These are phyloP conservation scores for Neofelis nebulosa DNA, from an alignment of 2,113 vertebrate genomes.

Conservation along the genomic window DNA sequence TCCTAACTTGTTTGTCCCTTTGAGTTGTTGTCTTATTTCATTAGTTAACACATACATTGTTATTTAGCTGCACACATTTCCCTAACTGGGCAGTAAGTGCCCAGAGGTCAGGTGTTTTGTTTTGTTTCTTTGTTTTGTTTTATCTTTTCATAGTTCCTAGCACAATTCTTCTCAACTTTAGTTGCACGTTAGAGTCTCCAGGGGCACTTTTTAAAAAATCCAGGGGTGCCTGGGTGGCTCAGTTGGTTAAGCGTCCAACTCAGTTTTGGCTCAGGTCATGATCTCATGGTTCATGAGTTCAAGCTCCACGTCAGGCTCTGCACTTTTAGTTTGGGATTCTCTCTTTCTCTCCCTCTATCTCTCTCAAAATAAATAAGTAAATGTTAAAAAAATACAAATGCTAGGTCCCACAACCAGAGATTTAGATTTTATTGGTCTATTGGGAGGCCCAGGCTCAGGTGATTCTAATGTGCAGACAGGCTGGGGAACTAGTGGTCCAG, in stretches of 20 bases:
- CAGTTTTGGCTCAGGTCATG: too few relatives aligned
- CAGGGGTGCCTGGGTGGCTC: too few relatives aligned
- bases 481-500: neutral
- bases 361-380: too few relatives aligned
- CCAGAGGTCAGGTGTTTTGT: neutral
- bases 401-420: rapidly evolving
- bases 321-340: too few relatives aligned
- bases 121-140: neutral
- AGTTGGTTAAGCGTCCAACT: too few relatives aligned
- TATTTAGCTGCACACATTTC: neutral
- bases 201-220: neutral
- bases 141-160: neutral
- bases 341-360: too few relatives aligned
- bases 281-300: too few relatives aligned
- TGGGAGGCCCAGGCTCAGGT: neutral
- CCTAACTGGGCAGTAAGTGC: neutral
- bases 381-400: neutral
- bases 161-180: neutral
- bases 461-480: neutral
- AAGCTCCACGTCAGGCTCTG: too few relatives aligned
- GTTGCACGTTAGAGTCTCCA: neutral
- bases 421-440: neutral
- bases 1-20: neutral
- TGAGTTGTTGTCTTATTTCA: neutral
- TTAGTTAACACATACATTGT: neutral